Conservation (phyloP, 2,797 vertebrate species). For the Mus minutoides region DNA sequence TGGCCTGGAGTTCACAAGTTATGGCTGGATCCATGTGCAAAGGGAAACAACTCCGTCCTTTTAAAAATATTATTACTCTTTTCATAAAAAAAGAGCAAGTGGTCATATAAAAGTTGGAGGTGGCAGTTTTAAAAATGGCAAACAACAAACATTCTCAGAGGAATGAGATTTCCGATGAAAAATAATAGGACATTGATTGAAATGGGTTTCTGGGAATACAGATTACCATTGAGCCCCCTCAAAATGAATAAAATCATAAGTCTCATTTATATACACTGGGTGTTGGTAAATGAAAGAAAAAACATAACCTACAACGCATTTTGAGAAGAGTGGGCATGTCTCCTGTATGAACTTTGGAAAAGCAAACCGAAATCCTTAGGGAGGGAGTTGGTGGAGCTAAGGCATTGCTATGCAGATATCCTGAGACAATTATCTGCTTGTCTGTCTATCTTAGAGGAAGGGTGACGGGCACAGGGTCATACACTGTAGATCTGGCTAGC, state of each 20-base stretch:
- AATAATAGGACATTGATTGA: not conserved
- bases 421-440: not conserved
- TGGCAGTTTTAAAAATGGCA: constrained; percentile 8
- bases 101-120: not conserved
- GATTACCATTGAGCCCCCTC: not conserved
- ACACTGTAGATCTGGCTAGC: not conserved
- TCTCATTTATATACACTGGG: not conserved
- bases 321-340: not conserved
- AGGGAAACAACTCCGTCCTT: not conserved
- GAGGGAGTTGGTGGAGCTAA: constrained; percentile 5
- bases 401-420: not conserved
- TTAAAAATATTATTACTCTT: constrained; percentile 35
- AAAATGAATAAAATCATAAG: not conserved
- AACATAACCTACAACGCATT: not conserved
- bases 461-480: not conserved
- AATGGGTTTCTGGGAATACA: constrained; percentile 14
- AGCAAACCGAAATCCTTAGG: constrained; percentile 11
- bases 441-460: not conserved
- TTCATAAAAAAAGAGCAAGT: not conserved
- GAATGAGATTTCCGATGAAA: not conserved
- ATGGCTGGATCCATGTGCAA: not conserved
- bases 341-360: not conserved
- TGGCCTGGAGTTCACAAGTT: not conserved
- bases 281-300: not conserved
- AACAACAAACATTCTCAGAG: not conserved